Evolutionary conservation across 2,797 vertebrate species (phyloP), one percentile per base, ranked within the genome.

Genomic region (Sebastes taczanowskii): DNA sequence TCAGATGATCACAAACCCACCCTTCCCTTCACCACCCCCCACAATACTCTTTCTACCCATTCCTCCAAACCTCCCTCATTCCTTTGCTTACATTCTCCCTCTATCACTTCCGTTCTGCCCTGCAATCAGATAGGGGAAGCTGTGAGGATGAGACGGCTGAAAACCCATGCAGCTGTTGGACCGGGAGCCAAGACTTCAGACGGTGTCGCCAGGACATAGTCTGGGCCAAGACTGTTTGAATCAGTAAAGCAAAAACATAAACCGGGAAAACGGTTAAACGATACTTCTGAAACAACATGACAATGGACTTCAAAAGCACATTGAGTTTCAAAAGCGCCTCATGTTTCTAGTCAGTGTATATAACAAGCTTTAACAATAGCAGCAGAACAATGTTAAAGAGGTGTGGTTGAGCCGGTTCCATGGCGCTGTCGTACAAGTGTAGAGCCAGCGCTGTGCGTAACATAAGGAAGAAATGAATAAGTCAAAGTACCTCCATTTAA

Each of bases 31-130:
- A 59, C 5, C 20, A 23, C 14, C 14, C n/a, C 6, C 5, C n/a
- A 27, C 46, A 46, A 67, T 7, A 25, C 72, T 61, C 30, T 65
- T 68, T 30, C 74, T 5, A 77, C 34, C 52, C 22, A 70, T 59
- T 60, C 65, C 32, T 82, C 73, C 67, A 29, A 77, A 52, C 27
- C 62, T 73, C 49, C 63, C 56, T 87, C 60, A 71, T 71, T 85
- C 55, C 68, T 79, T 53, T 69, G 78, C 73, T 87, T 78, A 60
- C 30, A 65, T 78, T 74, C 49, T 77, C 80, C 72, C 62, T 86
- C 76, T 72, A 88, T 83, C 71, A 49, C 86, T 92, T 92, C 85
- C 91, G 90, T 66, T 90, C 56, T 71, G 59, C 58, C 65, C 74
- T 63, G 61, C 42, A 46, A 89, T 91, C 85, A 89, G 86, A 92